Conservation (phyloP, 2,888 invertebrate genomes). For the Nemotelus nigrinus region DNA sequence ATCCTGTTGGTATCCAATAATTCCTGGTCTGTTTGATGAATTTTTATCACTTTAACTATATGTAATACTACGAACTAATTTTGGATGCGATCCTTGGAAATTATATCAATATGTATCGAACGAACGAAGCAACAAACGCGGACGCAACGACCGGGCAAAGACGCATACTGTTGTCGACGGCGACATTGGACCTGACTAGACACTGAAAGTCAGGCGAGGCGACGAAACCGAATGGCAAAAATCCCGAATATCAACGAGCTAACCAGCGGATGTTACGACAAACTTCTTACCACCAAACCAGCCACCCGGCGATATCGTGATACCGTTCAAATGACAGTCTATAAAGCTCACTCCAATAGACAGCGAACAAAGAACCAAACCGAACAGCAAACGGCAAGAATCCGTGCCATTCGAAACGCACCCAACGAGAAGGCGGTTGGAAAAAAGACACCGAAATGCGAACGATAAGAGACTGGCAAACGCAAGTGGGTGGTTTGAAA, state of each 20-base stretch:
- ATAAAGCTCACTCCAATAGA: constrained; percentile 26
- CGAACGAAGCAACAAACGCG: constrained; percentile 31
- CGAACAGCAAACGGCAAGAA: constrained; percentile 7
- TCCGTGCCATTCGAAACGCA: constrained; percentile 35
- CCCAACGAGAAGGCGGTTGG: constrained; percentile 21
- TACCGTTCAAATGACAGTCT: constrained; percentile 20
- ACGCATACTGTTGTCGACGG: constrained; percentile 31
- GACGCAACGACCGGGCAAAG: constrained; percentile 42
- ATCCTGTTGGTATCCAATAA: background rate
- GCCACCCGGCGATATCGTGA: constrained; percentile 16
- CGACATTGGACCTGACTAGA: constrained; percentile 28
- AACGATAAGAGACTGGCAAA: constrained; percentile 29
- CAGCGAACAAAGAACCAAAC: constrained; percentile 31
- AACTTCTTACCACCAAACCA: constrained; percentile 14
- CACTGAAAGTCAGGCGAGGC: constrained; percentile 11
- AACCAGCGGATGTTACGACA: constrained; percentile 3
- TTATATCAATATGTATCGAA: constrained; percentile 11
- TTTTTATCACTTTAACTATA: background rate
- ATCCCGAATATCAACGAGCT: constrained; percentile 20
- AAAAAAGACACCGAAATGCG: constrained; percentile 37
- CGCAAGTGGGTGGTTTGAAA: constrained; percentile 11
- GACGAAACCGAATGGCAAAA: constrained; percentile 20
- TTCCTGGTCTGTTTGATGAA: background rate
- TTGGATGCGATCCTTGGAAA: too few species aligned
- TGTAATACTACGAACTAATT: too few species aligned